These are phyloP conservation scores for Corella eumyota DNA, from an alignment of 23 tunicate species.

Conservation along the genomic window DNA sequence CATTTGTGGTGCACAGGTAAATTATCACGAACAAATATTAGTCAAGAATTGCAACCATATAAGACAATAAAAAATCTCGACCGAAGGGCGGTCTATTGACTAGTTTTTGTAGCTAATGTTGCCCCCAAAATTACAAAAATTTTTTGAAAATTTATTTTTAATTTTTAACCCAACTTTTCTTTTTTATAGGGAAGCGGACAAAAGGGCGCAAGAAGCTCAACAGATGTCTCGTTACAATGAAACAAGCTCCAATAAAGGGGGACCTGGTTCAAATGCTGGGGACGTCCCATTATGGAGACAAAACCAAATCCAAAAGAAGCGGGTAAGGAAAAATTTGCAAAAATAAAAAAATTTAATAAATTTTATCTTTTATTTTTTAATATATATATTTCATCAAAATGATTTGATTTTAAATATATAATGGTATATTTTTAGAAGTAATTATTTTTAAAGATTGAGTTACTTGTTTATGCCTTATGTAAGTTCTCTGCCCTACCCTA, in stretches of 20 bases:
- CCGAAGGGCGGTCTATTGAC: no score
- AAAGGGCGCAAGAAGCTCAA: slow-evolving; percentile 81
- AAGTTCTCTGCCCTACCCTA: no score
- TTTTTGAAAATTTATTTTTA: background rate
- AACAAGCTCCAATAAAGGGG: slow-evolving; percentile 25
- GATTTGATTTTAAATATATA: background rate
- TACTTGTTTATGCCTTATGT: no score
- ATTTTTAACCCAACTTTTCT: background rate
- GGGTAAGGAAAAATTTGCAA: slow-evolving; percentile 39
- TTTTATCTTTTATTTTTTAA: no score
- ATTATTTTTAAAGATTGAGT: background rate
- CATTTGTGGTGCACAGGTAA: no score
- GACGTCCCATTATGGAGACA: slow-evolving; percentile 83
- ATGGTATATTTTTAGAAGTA: background rate
- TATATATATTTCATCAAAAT: slow-evolving; percentile 1
- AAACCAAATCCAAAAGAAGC: slow-evolving; percentile 86
- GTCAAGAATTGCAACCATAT: no score
- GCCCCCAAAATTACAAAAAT: background rate
- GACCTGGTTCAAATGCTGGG: slow-evolving; percentile 55
- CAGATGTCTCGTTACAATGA: slow-evolving; percentile 61
- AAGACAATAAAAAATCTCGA: no score
- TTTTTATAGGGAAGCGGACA: slow-evolving; percentile 70
- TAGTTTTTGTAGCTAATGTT: no score
- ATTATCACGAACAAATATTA: no score
- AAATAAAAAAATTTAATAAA: background rate